Conservation (phyloP, 2,888 invertebrate species). For the Tiliacea citrago region DNA sequence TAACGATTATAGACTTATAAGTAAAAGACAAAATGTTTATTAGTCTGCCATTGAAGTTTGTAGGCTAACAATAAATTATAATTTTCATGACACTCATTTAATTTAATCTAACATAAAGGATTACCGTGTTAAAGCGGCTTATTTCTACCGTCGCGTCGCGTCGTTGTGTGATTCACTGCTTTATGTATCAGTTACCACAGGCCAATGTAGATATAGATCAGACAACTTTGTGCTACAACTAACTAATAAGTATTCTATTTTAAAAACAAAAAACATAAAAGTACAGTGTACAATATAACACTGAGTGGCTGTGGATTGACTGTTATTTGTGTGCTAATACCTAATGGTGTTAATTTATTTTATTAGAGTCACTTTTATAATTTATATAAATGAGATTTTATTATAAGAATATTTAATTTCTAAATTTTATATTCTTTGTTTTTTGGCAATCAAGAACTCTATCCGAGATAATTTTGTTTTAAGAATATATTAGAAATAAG, state of each 20-base stretch:
- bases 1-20: slow-evolving; percentile 43
- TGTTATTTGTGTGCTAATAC: slow-evolving; percentile 60
- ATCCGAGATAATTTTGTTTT: slow-evolving; percentile 53
- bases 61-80: slow-evolving; percentile 42
- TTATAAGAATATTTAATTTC: slow-evolving; percentile 22
- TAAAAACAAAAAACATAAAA: neutral
- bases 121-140: slow-evolving; percentile 36
- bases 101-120: slow-evolving; percentile 22
- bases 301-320: slow-evolving; percentile 72
- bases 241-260: neutral
- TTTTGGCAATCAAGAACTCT: slow-evolving; percentile 43
- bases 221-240: slow-evolving; percentile 16
- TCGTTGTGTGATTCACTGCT: slow-evolving; percentile 41
- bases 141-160: slow-evolving; percentile 24
- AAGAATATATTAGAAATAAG: slow-evolving; percentile 45
- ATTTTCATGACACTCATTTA: slow-evolving; percentile 56
- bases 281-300: slow-evolving; percentile 39
- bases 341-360: slow-evolving; percentile 54
- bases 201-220: slow-evolving; percentile 15
- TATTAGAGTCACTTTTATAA: slow-evolving; percentile 42
- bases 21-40: slow-evolving; percentile 46
- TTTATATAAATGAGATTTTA: slow-evolving; percentile 47
- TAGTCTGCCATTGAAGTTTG: slow-evolving; percentile 56
- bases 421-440: slow-evolving; percentile 21
- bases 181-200: slow-evolving; percentile 50